Evolutionary conservation across 2,797 vertebrate genomes (phyloP).

Genomic region (Diplodus puntazzo): DNA sequence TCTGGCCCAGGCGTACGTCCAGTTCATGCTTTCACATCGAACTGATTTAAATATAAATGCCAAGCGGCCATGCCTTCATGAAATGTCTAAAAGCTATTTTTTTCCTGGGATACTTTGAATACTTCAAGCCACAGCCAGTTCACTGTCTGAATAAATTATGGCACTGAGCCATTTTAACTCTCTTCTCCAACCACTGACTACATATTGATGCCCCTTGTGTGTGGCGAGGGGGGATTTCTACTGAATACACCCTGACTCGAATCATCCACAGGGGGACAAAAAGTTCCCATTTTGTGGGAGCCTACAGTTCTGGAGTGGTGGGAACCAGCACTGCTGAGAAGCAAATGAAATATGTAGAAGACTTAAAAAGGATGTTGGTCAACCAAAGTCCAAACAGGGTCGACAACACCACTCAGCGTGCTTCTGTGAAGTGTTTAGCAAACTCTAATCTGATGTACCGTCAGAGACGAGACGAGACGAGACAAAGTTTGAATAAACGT

Average conservation of each 20-base stretch:
- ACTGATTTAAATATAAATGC: constrained; percentile 78
- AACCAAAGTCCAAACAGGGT: constrained; percentile 37
- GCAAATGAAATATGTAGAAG: constrained; percentile 62
- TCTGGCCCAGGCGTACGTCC: constrained; percentile 15
- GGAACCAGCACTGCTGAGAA: constrained; percentile 49
- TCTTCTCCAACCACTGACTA: constrained; percentile 62
- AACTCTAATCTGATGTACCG: constrained; percentile 50
- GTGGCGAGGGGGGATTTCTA: constrained; percentile 58
- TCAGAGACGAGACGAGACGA: constrained; percentile 32
- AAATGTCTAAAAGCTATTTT: constrained; percentile 72
- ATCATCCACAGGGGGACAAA: constrained; percentile 55
- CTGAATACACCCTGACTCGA: constrained; percentile 69
- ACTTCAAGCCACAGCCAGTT: constrained; percentile 69
- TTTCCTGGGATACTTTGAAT: constrained; percentile 69
- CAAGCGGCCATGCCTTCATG: constrained; percentile 57
- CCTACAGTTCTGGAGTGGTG: constrained; percentile 34
- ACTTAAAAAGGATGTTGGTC: constrained; percentile 47
- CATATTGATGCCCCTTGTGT: constrained; percentile 78
- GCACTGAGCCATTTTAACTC: constrained; percentile 71
- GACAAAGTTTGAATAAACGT: constrained; percentile 54
- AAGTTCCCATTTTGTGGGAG: constrained; percentile 35
- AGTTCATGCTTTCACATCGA: constrained; percentile 62
- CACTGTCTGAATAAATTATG: constrained; percentile 82
- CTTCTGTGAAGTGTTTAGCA: constrained; percentile 43
- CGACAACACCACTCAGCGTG: constrained; percentile 8